Percentiles rank a stretch among this genome's conserved stretches.
Evolutionary conservation across 2,888 invertebrate species (phyloP).

Genomic region (Drosophila planitibia): DNA sequence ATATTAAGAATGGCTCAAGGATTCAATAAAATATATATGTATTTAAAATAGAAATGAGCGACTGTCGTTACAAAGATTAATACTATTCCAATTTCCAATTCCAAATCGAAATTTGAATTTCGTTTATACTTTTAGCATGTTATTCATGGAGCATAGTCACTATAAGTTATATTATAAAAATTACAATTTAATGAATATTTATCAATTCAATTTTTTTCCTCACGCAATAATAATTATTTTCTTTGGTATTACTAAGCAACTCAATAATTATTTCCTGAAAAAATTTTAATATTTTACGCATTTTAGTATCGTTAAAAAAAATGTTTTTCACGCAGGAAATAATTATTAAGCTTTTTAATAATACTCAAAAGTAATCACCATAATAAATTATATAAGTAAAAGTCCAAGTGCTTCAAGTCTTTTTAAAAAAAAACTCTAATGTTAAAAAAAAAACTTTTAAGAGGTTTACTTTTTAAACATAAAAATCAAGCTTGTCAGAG

Average conservation of each 20-base stretch:
- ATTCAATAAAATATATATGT: not conserved
- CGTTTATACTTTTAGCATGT: not conserved
- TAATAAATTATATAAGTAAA: not conserved
- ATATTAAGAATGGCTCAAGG: not conserved
- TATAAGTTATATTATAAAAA: not conserved
- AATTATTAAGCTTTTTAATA: not conserved
- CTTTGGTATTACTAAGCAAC: not conserved
- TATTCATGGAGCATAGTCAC: not conserved
- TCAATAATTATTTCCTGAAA: not conserved
- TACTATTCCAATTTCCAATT: conserved; percentile 9
- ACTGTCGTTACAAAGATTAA: not conserved
- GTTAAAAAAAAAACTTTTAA: not conserved
- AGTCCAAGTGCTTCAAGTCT: not conserved
- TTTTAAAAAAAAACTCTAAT: not conserved
- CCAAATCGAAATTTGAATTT: conserved; percentile 5
- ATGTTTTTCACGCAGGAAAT: not conserved
- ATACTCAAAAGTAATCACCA: not conserved
- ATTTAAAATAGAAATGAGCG: not conserved
- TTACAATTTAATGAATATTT: not conserved
- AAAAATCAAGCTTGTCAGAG: too few relatives aligned
- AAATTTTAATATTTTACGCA: not conserved
- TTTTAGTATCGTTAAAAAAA: not conserved
- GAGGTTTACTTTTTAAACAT: not conserved
- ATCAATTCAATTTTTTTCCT: not conserved
- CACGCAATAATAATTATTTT: not conserved